These are phyloP conservation scores for Dasypus novemcinctus DNA, from an alignment of 2,113 vertebrate species.

Conservation along the genomic window DNA sequence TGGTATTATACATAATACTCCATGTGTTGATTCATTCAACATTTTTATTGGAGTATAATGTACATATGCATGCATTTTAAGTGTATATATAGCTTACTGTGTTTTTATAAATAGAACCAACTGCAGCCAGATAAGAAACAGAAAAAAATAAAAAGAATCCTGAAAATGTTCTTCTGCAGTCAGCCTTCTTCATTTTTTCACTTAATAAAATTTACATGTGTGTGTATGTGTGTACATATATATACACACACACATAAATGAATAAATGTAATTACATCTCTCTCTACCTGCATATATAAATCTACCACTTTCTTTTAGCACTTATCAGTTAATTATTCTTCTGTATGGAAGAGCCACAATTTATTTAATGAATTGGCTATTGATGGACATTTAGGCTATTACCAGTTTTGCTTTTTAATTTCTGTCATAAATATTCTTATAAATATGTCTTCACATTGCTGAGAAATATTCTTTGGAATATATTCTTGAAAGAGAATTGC, in stretches of 20 bases:
- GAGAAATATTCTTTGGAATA: neutral
- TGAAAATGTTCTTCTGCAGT: neutral
- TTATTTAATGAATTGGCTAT: neutral
- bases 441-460: neutral
- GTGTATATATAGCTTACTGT: neutral
- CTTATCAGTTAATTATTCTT: neutral
- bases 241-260: no score
- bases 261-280: neutral
- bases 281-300: neutral
- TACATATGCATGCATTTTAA: neutral
- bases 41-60: neutral
- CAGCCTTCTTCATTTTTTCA: neutral
- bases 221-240: no score
- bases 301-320: neutral
- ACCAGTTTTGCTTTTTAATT: slow-evolving; percentile 4
- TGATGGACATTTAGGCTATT: neutral
- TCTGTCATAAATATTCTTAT: neutral
- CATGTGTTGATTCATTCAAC: neutral
- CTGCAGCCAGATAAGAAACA: neutral
- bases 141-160: neutral
- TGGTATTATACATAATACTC: neutral
- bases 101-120: neutral
- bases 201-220: neutral
- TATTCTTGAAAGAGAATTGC: neutral
- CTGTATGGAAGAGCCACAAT: neutral